A percentile compares a stretch with the other conserved stretches of the same genome.
phyloP scores from a whole-genome alignment of 2,888 invertebrate species.

The Polia nebulosa region DNA sequence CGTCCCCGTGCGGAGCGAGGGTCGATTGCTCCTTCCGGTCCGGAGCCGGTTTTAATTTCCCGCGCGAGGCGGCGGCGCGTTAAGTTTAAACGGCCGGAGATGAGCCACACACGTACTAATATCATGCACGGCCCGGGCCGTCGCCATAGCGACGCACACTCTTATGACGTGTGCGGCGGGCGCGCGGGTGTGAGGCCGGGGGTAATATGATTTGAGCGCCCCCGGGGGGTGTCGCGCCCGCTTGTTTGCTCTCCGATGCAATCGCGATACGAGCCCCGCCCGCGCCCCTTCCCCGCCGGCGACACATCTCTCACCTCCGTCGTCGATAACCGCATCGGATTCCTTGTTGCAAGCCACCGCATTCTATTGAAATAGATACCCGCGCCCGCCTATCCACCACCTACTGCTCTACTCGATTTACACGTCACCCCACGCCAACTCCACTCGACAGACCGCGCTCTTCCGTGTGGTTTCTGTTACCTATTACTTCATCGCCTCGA shows the following conservation, averaged over 20 bases:
- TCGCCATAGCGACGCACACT: conserved; percentile 93
- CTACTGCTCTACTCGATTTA: conserved; percentile 82
- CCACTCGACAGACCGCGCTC: conserved; percentile 72
- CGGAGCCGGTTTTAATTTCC: conserved; percentile 90
- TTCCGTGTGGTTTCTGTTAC: conserved; percentile 69
- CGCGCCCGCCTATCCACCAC: conserved; percentile 81
- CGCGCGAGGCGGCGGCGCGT: conserved; percentile 84
- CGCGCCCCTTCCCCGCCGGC: conserved; percentile 74
- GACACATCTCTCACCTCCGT: conserved; percentile 89
- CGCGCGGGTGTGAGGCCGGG: conserved; percentile 86
- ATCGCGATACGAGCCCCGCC: conserved; percentile 87
- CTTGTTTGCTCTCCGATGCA: conserved; percentile 91
- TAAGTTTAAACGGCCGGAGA: conserved; percentile 90
- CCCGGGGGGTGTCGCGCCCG: conserved; percentile 86
- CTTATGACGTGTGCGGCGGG: conserved; percentile 92
- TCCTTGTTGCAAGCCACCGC: conserved; percentile 89
- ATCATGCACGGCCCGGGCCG: conserved; percentile 92
- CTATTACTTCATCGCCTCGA: conserved; percentile 64
- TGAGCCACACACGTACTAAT: conserved; percentile 90
- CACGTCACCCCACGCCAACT: conserved; percentile 78
- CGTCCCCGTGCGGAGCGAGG: conserved; percentile 71
- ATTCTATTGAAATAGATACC: conserved; percentile 89
- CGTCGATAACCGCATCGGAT: conserved; percentile 90
- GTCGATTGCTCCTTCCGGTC: conserved; percentile 87
- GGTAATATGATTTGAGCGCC: conserved; percentile 91